phyloP scores from a whole-genome alignment of 2,888 invertebrate genomes.

The Nycteola revayana region DNA sequence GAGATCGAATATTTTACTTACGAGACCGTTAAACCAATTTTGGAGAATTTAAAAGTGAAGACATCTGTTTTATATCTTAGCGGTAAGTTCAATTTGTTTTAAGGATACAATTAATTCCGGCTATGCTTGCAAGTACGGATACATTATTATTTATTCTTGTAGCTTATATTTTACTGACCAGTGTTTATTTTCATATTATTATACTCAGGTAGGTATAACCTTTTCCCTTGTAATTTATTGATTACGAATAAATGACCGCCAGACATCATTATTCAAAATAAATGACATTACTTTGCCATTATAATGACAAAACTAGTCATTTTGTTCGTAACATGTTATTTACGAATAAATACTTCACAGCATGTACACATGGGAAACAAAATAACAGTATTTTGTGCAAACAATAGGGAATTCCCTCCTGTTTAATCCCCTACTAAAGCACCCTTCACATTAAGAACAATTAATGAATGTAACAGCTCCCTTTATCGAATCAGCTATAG shows the following conservation, averaged over 20 bases:
- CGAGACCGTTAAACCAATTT: constrained; percentile 88
- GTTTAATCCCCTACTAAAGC: constrained; percentile 53
- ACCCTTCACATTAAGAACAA: constrained; percentile 69
- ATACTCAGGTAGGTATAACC: too few species aligned
- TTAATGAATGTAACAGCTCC: constrained; percentile 74
- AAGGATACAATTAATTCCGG: too few species aligned
- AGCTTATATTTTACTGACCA: too few species aligned
- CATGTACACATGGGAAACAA: constrained; percentile 56
- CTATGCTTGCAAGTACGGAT: too few species aligned
- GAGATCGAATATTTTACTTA: constrained; percentile 88
- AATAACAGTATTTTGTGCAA: constrained; percentile 69
- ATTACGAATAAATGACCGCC: too few species aligned
- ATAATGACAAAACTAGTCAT: constrained; percentile 24
- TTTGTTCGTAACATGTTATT: constrained; percentile 32
- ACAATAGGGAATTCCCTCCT: constrained; percentile 62
- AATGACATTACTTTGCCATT: constrained; percentile 27
- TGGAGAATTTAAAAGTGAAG: constrained; percentile 86
- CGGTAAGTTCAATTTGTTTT: constrained; percentile 64
- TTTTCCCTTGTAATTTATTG: too few species aligned
- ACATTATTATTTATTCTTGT: too few species aligned
- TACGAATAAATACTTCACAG: constrained; percentile 29
- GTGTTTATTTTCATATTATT: too few species aligned
- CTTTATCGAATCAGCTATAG: constrained; percentile 68
- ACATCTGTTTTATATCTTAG: constrained; percentile 71
- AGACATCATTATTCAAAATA: constrained; percentile 20